Conservation (phyloP, 2,113 vertebrate genomes). For the Dascyllus trimaculatus region DNA sequence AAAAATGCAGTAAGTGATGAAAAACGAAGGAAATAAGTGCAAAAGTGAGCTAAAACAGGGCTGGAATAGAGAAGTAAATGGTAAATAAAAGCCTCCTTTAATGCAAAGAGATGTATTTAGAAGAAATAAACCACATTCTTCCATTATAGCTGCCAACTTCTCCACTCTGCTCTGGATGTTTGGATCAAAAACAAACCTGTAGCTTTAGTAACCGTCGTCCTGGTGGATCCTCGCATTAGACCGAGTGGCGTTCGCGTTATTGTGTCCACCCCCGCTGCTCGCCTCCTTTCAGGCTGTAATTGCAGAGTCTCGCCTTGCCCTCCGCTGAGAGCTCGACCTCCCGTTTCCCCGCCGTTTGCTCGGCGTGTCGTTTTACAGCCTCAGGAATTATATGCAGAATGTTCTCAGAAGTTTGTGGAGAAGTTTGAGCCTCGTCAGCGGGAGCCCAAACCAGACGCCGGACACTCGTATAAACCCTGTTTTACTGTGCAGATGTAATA, state of each 20-base stretch:
- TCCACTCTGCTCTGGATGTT: no score
- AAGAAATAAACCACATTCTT: no score
- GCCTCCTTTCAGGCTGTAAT: slow-evolving; percentile 36
- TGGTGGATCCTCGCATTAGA: slow-evolving; percentile 11
- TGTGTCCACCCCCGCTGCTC: slow-evolving; percentile 59
- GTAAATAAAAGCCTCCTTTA: no score
- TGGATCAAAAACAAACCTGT: no score
- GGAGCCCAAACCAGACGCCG: neutral
- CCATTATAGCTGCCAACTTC: no score
- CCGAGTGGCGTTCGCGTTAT: slow-evolving; percentile 47
- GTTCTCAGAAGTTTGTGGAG: slow-evolving; percentile 25
- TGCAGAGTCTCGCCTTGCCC: slow-evolving; percentile 54
- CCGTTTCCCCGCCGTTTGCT: slow-evolving; percentile 44
- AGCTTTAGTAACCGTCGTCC: no score
- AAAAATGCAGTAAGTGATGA: no score
- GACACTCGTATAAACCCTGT: neutral
- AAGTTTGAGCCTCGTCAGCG: slow-evolving; percentile 57
- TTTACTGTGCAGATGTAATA: slow-evolving; percentile 20
- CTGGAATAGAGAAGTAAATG: no score
- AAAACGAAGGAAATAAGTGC: no score
- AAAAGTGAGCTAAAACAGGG: no score
- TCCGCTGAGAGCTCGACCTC: slow-evolving; percentile 46
- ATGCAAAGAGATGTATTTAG: no score
- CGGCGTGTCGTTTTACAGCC: slow-evolving; percentile 52
- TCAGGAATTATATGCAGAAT: slow-evolving; percentile 50